Evolutionary conservation across 2,888 invertebrate genomes (phyloP), one percentile per base, ranked within the genome.

Genomic region (Perdita meconis): DNA sequence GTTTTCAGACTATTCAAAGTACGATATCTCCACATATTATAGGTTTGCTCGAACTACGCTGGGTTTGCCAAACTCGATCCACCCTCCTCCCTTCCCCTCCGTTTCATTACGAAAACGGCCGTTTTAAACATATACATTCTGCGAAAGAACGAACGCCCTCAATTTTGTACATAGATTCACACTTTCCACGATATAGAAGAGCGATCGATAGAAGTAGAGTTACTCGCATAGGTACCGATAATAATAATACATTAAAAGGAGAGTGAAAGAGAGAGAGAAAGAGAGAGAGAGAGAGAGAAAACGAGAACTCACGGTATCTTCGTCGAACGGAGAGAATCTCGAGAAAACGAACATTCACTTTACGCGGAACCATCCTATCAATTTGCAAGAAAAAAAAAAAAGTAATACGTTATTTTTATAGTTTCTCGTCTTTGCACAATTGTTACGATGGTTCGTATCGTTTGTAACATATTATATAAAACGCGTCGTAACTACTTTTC

Each of bases 401-500:
- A 76, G 86, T 87, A 90, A 87, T 77, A 89, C 87, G 87, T 91
- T 92, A 91, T 92, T 92, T 91, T 91, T 89, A 88, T 91, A 90
- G 90, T 91, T 90, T 90, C 75, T 74, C 85, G 83, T 84, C 83
- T 82, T 83, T 63, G 80, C 78, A 68, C 57, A 73, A 81, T 88
- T 88, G 89, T 83, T 82, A 84, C 79, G 83, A 88, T 87, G 86
- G 89, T 87, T 87, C 66, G 67, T 40, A 38, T 38, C 47, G 30
- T 55, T 76, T 65, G 65, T 78, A 78, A 24, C 40, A 60, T 65
- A 61, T 19, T 30, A 34, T 30, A 42, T 47, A 34, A 65, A 24
- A 44, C 26, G 16, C 51, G 26, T 26, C 47, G 50, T 24, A 30
- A 65, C 30, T 36, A 10, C 19, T 30, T 30, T 30, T 40, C 34